Evolutionary conservation across 2,888 invertebrate species (phyloP), one percentile per base, ranked within the genome.

Genomic region (Colostygia pectinataria): DNA sequence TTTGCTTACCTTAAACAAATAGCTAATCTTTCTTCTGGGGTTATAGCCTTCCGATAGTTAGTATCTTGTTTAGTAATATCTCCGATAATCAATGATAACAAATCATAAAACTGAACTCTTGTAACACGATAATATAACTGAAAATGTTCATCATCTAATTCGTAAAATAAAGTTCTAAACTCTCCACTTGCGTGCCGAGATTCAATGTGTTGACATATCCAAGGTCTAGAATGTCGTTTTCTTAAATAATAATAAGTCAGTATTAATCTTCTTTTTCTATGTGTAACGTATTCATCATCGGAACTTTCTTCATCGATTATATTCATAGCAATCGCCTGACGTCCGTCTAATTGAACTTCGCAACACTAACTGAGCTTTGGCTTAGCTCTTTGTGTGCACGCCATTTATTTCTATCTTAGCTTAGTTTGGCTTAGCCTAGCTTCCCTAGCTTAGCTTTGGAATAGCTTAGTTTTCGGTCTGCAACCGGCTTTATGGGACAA

Each of bases 361-460:
- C 51, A 53, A 53, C 49, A 52, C 58, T 55, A 31, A 53, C 55
- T 52, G 46, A 54, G 54, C 54, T 59, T 56, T 59, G 34, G 54
- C 54, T 56, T 56, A 58, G 51, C 38, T 58, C 32, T 55, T 55
- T 20, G 54, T 58, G 58, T 58, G 58, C 51, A 53, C 53, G 53
- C 43, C 15, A 53, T 43, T 39, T 55, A 55, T 53, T 55, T 51
- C 45, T 44, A 34, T 7, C 23, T 36, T 43, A 37, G 18, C 34
- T 43, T 53, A 51, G 41, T 36, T 48, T 57, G 38, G 47, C 46
- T 42, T 42, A 42, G 43, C 50, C 25, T 51, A 27, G 41, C 49
- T 51, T 32, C 12, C 43, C 27, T 55, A 39, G 54, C 13, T 49
- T 54, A 54, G 54, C 54, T 32, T 38, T 45, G 45, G 34, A n/a